Evolutionary conservation across 2,888 invertebrate genomes (phyloP).

Genomic region (Hermaeophaga mercurialis): DNA sequence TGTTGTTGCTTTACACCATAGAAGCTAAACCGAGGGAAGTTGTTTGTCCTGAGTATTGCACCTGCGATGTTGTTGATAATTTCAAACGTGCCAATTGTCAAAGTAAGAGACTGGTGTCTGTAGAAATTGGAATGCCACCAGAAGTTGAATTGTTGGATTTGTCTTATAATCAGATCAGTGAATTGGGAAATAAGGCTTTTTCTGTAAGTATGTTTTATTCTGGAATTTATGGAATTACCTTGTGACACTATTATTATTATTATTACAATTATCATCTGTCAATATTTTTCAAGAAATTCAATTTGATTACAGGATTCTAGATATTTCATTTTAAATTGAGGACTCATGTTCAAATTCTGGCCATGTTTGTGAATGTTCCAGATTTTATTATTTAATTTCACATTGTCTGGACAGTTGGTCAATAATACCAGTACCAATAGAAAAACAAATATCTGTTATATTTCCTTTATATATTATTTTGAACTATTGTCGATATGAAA

Average conservation of each 20-base stretch:
- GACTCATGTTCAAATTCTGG: too few relatives aligned
- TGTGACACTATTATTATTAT: background rate
- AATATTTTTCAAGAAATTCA: too few relatives aligned
- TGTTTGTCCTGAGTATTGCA: slow-evolving; percentile 62
- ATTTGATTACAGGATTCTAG: too few relatives aligned
- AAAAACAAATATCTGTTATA: too few relatives aligned
- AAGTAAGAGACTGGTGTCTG: slow-evolving; percentile 63
- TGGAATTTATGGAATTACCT: too few relatives aligned
- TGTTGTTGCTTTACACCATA: slow-evolving; percentile 26
- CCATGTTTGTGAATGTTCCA: too few relatives aligned
- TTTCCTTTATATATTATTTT: too few relatives aligned
- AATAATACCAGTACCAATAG: too few relatives aligned
- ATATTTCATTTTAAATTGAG: too few relatives aligned
- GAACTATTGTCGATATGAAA: too few relatives aligned
- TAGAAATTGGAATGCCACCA: slow-evolving; percentile 65
- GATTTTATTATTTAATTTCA: too few relatives aligned
- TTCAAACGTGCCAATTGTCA: slow-evolving; percentile 62
- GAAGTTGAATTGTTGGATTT: slow-evolving; percentile 65
- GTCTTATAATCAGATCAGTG: slow-evolving; percentile 66
- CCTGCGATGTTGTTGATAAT: slow-evolving; percentile 61
- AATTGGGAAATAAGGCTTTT: slow-evolving; percentile 66
- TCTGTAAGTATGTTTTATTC: slow-evolving; percentile 58
- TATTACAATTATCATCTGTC: background rate
- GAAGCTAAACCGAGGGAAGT: slow-evolving; percentile 38
- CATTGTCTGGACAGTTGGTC: too few relatives aligned